These are phyloP conservation scores for Macroramphosus scolopax DNA, from an alignment of 2,797 vertebrate species.

Conservation along the genomic window DNA sequence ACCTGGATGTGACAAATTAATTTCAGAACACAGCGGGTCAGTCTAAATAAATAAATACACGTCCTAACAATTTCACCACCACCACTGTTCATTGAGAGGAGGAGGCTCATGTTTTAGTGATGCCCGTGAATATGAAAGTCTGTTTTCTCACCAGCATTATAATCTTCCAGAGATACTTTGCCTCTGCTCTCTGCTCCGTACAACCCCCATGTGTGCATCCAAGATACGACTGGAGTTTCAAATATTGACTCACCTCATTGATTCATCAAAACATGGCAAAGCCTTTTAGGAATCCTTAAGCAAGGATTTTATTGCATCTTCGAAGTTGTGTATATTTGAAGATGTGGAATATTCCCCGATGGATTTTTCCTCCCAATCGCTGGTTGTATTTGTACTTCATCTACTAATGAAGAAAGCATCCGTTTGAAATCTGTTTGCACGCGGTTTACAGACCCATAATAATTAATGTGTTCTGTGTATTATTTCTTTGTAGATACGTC, in stretches of 20 bases:
- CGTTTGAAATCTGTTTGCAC: conserved; percentile 18
- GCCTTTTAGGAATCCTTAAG: conserved; percentile 62
- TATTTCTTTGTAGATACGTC: conserved; percentile 11
- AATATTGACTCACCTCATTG: conserved; percentile 61
- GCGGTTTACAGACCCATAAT: neutral
- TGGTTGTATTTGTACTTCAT: conserved; percentile 7
- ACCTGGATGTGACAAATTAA: conserved; percentile 1
- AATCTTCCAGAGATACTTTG: conserved; percentile 35
- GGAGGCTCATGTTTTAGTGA: conserved; percentile 4
- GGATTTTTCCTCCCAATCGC: conserved; percentile 24
- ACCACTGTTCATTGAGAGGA: conserved; percentile 23
- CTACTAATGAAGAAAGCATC: conserved; percentile 21
- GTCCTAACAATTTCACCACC: neutral
- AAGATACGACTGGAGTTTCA: conserved; percentile 38
- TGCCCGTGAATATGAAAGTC: conserved; percentile 24
- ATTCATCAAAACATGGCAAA: conserved; percentile 54
- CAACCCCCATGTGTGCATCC: conserved; percentile 15
- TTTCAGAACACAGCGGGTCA: conserved; percentile 1
- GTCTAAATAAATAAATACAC: conserved; percentile 7
- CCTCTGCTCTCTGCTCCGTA: conserved; percentile 23
- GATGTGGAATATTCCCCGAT: conserved; percentile 32
- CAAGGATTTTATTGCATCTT: conserved; percentile 51
- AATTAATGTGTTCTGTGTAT: neutral
- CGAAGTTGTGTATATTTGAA: conserved; percentile 51
- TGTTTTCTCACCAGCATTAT: conserved; percentile 28